phyloP scores from a whole-genome alignment of 30 jellyfish, hydroid and myxozoan species.

The Aurelia sp. region DNA sequence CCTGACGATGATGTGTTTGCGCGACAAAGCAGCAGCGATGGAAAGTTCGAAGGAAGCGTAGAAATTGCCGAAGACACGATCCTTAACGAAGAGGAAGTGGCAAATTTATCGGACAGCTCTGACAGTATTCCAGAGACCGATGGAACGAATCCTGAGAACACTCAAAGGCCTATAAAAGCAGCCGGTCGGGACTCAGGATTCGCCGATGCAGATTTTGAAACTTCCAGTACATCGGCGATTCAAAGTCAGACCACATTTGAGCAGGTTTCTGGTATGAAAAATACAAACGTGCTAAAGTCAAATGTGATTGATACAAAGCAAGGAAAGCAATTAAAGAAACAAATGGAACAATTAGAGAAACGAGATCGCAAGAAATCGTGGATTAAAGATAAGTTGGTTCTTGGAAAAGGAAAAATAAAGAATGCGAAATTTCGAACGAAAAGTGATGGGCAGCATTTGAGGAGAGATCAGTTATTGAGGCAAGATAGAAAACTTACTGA shows the following conservation, averaged over 20 bases:
- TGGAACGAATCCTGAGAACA: background rate
- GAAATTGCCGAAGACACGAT: conserved; percentile 41
- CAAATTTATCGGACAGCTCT: conserved; percentile 5
- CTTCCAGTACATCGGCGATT: background rate
- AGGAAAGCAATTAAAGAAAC: conserved; percentile 54
- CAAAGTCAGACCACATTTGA: background rate
- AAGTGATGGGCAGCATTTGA: conserved; percentile 71
- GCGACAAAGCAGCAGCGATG: conserved; percentile 2
- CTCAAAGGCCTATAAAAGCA: background rate
- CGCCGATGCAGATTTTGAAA: conserved; percentile 1
- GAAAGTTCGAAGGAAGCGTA: conserved; percentile 2
- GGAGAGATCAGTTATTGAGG: conserved; percentile 26
- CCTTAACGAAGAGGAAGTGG: conserved; percentile 16
- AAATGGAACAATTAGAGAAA: conserved; percentile 58
- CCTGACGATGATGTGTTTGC: conserved; percentile 26
- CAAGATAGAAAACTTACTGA: conserved; percentile 40
- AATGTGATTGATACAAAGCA: conserved; percentile 32
- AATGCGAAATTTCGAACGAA: conserved; percentile 46
- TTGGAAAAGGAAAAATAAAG: conserved; percentile 66
- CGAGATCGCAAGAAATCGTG: conserved; percentile 63
- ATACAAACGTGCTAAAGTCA: conserved; percentile 1
- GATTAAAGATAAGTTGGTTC: conserved; percentile 22
- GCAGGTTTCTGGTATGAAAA: background rate
- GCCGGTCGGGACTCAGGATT: background rate
- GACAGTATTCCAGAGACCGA: conserved; percentile 16